Evolutionary conservation across 2,797 vertebrate genomes (phyloP), one percentile per base, ranked within the genome.

Genomic region (Anas georgica): DNA sequence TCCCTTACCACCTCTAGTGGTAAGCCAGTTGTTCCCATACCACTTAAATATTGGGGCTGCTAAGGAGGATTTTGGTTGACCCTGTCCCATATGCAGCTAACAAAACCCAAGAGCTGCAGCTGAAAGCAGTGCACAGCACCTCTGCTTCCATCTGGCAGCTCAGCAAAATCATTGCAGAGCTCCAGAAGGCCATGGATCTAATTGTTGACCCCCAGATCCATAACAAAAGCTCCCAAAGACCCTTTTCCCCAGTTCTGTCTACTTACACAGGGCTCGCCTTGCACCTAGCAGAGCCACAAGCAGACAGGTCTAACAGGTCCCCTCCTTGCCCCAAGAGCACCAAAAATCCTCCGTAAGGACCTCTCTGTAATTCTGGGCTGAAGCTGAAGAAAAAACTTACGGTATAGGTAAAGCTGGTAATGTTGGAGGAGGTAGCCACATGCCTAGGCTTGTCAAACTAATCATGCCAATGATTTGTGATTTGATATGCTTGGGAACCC

Each of bases 61-160:
- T 37, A 5, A 21, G 43, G 73, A 52, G 16, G 3, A 16, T 80
- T 83, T 14, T 73, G 52, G 59, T 37, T 66, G 12, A 14, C 18
- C 10, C 9, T 7, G 20, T 12, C 28, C 29, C 52, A 18, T 55
- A 29, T 55, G 54, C 54, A 55, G 54, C 55, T 20, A 56, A 31
- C 17, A 21, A 20, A 56, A n/a, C 31, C 31, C 55, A 56, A 17
- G 48, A 50, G 48, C 4, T 25, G 48, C 48, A 50, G 48, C 48
- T 50, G 48, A 45, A 13, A 59, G n/a, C 35, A 21, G 39, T 1
- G 0, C 6, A 5, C 18, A 39, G 23, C 45, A 68, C 16, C 46
- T 0, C 46, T 1, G 0, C 54, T 67, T 73, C 54, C 25, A 41
- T 10, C 74, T 21, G 18, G 28, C n/a, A 33, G 29, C 39, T 59